Conservation (phyloP, 2,113 vertebrate species). For the Orthonyx spaldingii region DNA sequence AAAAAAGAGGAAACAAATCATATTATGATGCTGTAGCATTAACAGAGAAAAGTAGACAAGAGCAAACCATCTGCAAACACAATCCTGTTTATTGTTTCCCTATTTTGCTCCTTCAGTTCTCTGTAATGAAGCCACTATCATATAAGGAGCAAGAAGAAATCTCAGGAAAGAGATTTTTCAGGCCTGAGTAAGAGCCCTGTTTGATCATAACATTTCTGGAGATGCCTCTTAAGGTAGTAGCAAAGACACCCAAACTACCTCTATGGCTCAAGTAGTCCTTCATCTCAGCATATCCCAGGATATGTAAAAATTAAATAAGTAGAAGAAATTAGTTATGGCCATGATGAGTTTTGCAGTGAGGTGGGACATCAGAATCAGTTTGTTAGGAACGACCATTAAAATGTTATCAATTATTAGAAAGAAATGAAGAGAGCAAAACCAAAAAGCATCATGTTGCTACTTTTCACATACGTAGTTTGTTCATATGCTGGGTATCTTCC, state of each 20-base stretch:
- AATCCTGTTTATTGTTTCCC: not conserved
- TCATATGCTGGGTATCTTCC: not conserved
- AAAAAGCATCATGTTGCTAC: not conserved
- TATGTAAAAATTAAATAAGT: not conserved
- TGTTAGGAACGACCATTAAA: not conserved
- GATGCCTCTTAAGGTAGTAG: not conserved
- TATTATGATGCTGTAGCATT: not conserved
- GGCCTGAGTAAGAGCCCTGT: not conserved
- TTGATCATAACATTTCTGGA: not conserved
- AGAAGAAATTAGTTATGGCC: not conserved
- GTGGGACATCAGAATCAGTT: not conserved
- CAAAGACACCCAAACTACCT: not conserved
- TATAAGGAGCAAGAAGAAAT: not conserved
- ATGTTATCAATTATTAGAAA: not conserved
- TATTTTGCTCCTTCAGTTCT: not conserved
- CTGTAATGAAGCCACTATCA: not conserved
- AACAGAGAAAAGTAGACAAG: not conserved
- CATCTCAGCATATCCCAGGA: not conserved
- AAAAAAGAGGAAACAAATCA: not conserved
- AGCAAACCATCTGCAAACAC: not conserved
- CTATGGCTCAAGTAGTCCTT: not conserved
- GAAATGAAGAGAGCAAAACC: not conserved
- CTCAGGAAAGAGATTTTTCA: not conserved
- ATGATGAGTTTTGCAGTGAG: not conserved
- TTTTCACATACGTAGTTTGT: not conserved